Percentiles rank a stretch among this genome's conserved stretches.
Conservation (phyloP, 2,113 vertebrate genomes). For the Alouatta palliata region DNA sequence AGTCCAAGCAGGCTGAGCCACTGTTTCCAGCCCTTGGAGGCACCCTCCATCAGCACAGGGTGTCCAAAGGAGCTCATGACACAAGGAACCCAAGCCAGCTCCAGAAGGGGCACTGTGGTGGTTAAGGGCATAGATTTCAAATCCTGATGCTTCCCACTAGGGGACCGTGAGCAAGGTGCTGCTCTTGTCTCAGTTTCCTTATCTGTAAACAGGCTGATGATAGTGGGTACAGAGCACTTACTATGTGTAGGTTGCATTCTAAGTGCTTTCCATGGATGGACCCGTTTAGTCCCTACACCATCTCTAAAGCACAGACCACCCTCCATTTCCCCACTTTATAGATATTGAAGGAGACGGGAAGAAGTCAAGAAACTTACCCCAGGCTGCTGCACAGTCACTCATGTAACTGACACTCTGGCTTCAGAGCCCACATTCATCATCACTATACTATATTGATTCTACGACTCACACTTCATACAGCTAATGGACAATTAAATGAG, state of each 20-base stretch:
- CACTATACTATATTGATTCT: rapidly evolving
- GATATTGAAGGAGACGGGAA: neutral
- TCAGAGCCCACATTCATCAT: neutral
- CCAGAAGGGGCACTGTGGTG: rapidly evolving
- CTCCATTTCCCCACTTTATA: neutral
- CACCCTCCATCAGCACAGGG: neutral
- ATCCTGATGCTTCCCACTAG: neutral
- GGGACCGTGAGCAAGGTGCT: rapidly evolving
- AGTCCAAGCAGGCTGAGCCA: neutral
- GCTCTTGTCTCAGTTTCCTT: neutral
- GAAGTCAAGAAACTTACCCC: neutral
- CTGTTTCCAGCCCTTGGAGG: neutral
- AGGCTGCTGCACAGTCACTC: neutral
- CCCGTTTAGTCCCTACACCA: neutral
- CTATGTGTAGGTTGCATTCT: neutral
- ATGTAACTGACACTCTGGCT: too few species aligned
- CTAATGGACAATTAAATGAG: neutral
- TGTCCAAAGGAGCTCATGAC: neutral
- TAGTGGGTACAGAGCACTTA: rapidly evolving
- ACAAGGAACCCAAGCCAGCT: too few species aligned
- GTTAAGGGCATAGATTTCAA: neutral
- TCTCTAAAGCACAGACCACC: rapidly evolving
- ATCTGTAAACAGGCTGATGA: neutral
- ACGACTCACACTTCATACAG: neutral
- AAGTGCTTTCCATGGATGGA: rapidly evolving